Conservation (phyloP, 2,888 invertebrate genomes). For the Tigriopus californicus region DNA sequence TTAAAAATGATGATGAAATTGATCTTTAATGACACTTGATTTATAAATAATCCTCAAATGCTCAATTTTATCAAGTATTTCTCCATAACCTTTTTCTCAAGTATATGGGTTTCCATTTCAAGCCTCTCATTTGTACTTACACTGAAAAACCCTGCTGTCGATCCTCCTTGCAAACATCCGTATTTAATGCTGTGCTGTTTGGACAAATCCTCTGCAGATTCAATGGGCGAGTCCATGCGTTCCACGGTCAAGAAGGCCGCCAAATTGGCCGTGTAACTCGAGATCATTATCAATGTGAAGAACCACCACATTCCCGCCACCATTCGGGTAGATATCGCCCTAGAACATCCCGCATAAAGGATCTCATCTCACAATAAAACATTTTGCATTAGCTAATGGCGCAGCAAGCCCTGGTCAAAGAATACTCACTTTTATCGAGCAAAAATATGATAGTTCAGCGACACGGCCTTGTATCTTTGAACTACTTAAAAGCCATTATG, state of each 20-base stretch:
- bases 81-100: neutral
- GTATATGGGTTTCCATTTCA: neutral
- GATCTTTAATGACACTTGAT: neutral
- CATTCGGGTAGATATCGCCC: conserved; percentile 55
- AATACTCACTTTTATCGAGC: no score
- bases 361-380: no score
- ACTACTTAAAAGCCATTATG: no score
- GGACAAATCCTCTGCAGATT: conserved; percentile 21
- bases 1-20: conserved; percentile 31
- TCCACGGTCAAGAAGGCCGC: conserved; percentile 25
- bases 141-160: conserved; percentile 93
- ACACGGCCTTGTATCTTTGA: no score
- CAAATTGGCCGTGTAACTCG: conserved; percentile 39
- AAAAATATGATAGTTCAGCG: no score
- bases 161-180: conserved; percentile 79
- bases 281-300: conserved; percentile 92
- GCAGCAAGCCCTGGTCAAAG: no score
- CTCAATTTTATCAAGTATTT: neutral
- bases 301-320: conserved; percentile 99
- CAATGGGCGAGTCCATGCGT: conserved; percentile 30
- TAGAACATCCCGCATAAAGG: neutral
- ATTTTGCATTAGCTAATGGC: no score
- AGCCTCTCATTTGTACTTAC: conserved; percentile 26
- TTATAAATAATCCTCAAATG: neutral
- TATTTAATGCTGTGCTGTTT: conserved; percentile 52